Evolutionary conservation across 2,797 vertebrate species (phyloP), one percentile per base, ranked within the genome.

Genomic region (Ceryle rudis): DNA sequence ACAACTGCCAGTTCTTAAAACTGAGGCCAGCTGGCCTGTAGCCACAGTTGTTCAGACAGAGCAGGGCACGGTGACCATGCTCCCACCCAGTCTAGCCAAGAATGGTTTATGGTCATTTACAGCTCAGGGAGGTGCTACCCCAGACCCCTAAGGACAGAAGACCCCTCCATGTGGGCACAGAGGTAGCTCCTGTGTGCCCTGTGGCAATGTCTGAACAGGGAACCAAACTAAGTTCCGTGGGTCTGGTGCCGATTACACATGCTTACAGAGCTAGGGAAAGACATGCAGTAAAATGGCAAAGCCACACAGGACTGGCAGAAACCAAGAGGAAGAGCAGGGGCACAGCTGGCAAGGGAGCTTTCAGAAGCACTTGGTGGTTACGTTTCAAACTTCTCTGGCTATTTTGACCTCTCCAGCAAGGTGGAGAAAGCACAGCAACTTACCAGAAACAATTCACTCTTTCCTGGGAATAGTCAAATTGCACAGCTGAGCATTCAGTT

Each of bases 391-490:
- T 39, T 80, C 35, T 25, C 41, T 16, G 33, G 69, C 44, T 89
- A 69, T 62, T 87, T 20, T 31, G 41, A 42, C 22, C 31, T 79
- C 79, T 8, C 22, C 37, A 81, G 58, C 19, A 47, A 82, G 35
- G 39, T 14, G 15, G 14, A 81, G 6, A 64, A 85, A 81, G 46
- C n/a, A 49, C 18, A 88, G 69, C 35, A 64, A 96, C 98, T 98
- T 97, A 99, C 99, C 99, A 99, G 97, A 99, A 99, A 94, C 99
- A 99, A 98, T 99, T 99, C 65, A 99, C 98, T 94, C 97, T 98
- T 74, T 99, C 99, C 96, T 99, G 99, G 77, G 99, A 99, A 91
- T 99, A 99, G 97, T 99, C 99, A 90, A 99, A 99, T 94, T 99
- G 99, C 52, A 99, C 98, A 3, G 99, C 99, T 31, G 99, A 99